Evolutionary conservation across 2,113 vertebrate species (phyloP).

Genomic region (Toxostoma redivivum): DNA sequence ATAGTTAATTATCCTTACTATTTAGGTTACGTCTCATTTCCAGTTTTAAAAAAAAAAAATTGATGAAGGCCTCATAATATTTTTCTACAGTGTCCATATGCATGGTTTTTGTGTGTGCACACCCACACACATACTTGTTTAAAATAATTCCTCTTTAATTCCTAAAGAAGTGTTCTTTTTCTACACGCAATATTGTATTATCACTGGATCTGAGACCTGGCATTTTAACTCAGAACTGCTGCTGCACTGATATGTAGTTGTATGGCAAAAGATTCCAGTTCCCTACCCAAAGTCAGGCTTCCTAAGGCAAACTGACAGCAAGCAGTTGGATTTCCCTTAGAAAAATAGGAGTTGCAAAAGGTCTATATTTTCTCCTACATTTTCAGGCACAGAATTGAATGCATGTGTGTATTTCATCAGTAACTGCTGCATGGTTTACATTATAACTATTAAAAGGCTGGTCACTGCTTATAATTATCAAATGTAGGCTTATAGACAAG

Average conservation of each 20-base stretch:
- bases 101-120: neutral
- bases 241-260: neutral
- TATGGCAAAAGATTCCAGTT: neutral
- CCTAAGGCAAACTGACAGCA: neutral
- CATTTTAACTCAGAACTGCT: neutral
- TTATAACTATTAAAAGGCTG: neutral
- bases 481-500: neutral
- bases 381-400: neutral
- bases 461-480: neutral
- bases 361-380: neutral
- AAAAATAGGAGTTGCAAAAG: neutral
- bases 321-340: neutral
- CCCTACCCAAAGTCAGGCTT: neutral
- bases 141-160: neutral
- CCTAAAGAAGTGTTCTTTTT: neutral
- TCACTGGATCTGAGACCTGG: neutral
- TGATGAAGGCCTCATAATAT: neutral
- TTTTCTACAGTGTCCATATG: neutral
- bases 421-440: neutral
- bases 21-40: constrained; percentile 57
- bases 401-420: neutral
- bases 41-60: neutral
- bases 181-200: fast-evolving
- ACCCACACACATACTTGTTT: neutral
- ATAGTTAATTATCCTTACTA: constrained; percentile 52